These are phyloP conservation scores for Piprites chloris DNA, from an alignment of 2,113 vertebrate genomes.

Conservation along the genomic window DNA sequence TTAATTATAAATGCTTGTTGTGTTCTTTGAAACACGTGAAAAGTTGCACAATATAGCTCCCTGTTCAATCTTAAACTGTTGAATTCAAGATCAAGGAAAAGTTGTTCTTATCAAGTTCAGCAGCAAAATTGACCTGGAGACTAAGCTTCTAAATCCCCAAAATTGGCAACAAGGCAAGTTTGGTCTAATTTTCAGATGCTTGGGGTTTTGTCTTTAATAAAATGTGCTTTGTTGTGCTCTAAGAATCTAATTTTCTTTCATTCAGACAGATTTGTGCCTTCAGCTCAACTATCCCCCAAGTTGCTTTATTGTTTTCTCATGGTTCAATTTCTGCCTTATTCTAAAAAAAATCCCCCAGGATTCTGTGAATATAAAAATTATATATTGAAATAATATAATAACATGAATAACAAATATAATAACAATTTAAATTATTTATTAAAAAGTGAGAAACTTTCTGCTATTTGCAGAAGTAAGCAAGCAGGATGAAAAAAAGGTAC, in stretches of 20 bases:
- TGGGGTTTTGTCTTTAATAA: neutral
- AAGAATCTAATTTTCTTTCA: neutral
- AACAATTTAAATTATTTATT: neutral
- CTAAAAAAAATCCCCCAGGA: neutral
- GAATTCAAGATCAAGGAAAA: neutral
- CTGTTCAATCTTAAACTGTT: neutral
- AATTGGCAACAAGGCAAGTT: neutral
- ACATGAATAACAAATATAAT: too few species aligned
- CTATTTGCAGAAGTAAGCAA: neutral
- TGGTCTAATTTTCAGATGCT: neutral
- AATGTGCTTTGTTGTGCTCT: rapidly evolving
- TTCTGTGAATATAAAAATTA: neutral
- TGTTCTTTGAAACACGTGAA: neutral
- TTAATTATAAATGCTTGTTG: neutral
- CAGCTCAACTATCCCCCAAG: neutral
- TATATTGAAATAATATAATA: neutral
- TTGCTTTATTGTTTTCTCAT: neutral
- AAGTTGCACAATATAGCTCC: neutral
- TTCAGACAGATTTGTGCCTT: neutral
- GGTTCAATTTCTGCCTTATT: neutral
- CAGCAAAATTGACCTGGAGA: neutral
- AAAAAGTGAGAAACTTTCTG: neutral
- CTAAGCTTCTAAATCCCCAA: neutral
- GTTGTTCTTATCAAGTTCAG: neutral
- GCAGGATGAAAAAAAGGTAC: neutral